Evolutionary conservation across 2,888 invertebrate species (phyloP), one percentile per base, ranked within the genome.

Genomic region (Panorpa germanica): DNA sequence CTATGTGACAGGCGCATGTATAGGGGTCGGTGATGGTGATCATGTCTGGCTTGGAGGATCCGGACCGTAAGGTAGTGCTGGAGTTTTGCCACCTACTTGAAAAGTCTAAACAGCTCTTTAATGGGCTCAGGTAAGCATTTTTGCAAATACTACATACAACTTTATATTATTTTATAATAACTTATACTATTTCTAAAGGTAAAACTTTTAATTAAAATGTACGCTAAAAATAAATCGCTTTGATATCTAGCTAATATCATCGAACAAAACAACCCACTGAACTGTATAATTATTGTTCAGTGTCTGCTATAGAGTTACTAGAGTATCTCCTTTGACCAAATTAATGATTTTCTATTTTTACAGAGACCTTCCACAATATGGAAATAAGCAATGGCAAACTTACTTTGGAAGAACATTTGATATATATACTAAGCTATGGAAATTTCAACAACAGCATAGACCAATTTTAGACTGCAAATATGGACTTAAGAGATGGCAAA

Each of bases 381-480:
- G 77, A 13, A 14, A 91, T 58, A 88, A 86, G 50, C 90, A 93
- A 54, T 95, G 93, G 93, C 91, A 93, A 59, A 78, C 85, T 9
- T 91, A 95, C 55, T 95, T 95, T 55, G 90, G 90, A 13, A 67
- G 90, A 42, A 91, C 93, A 15, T 95, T 95, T 58, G 95, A 95
- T 60, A 83, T 93, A 34, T 95, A 91, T 59, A 91, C 93, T 18
- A 88, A 88, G 56, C 61, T 95, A 34, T 95, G 95, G 95, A 93
- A 93, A 57, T 95, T 88, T 53, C 95, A 95, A 55, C 93, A 95
- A 52, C 88, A 90, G 51, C 90, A 95, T 57, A 72, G 91, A 57
- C 70, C 73, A 53, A 67, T 88, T 37, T 62, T 95, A 42, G 91
- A 95, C 53, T 70, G 70, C 38, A 88, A 90, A 56, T 95, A 93